Percentiles rank a stretch among this genome's conserved stretches.
Conservation (phyloP, 2,888 invertebrate species). For the Epinotia demarniana region DNA sequence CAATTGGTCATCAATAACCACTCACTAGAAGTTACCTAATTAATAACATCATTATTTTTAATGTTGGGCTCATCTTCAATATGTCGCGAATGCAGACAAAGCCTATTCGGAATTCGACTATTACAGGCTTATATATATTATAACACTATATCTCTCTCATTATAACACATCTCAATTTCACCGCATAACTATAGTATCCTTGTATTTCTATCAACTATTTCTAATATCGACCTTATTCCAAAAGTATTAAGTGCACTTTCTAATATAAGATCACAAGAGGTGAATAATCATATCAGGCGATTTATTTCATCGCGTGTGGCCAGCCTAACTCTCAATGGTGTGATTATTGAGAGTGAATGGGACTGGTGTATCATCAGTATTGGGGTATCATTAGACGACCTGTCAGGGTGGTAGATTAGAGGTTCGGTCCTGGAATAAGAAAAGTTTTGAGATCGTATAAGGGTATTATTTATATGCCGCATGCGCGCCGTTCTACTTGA, state of each 20-base stretch:
- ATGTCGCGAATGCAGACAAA: constrained; percentile 1
- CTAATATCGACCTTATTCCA: not conserved
- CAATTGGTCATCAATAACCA: not conserved
- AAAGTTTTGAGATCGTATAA: not conserved
- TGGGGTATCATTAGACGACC: constrained; percentile 21
- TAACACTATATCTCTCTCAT: constrained; percentile 12
- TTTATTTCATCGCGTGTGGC: constrained; percentile 31
- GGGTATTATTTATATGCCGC: not conserved
- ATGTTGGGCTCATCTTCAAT: not conserved
- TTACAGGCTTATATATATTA: constrained; percentile 8
- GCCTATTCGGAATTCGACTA: constrained; percentile 11
- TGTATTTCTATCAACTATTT: not conserved
- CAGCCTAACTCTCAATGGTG: not conserved
- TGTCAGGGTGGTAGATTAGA: constrained; percentile 10
- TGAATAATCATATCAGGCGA: not conserved
- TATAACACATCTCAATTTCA: constrained; percentile 31
- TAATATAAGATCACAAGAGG: not conserved
- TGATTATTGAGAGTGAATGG: constrained; percentile 10
- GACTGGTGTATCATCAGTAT: not conserved
- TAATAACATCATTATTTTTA: constrained; percentile 23
- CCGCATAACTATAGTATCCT: not conserved
- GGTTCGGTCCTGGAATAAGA: not conserved
- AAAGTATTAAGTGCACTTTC: not conserved
- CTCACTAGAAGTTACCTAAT: not conserved
- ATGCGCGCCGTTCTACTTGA: not conserved